Evolutionary conservation across 2,888 invertebrate genomes (phyloP).

Genomic region (Caenorhabditis afra): DNA sequence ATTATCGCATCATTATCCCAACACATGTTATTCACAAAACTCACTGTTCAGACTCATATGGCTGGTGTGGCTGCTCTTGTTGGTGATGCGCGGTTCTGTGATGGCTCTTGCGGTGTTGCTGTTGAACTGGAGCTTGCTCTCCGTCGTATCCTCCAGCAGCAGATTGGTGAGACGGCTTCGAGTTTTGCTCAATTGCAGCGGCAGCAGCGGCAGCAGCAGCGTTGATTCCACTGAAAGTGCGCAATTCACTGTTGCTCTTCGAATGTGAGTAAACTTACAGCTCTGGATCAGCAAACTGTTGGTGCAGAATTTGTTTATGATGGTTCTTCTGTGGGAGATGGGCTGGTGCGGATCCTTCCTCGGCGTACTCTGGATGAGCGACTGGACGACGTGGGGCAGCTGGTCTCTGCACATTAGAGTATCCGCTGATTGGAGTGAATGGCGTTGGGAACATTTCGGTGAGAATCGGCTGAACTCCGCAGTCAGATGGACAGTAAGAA

Average conservation of each 20-base stretch:
- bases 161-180: background rate
- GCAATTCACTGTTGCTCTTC: background rate
- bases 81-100: conserved; percentile 2
- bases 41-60: conserved; percentile 27
- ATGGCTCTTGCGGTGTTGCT: background rate
- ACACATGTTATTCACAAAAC: background rate
- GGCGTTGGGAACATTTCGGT: conserved; percentile 68
- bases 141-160: background rate
- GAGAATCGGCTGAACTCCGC: conserved; percentile 77
- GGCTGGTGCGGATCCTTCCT: conserved; percentile 38
- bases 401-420: conserved; percentile 42
- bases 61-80: conserved; percentile 3
- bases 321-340: conserved; percentile 33
- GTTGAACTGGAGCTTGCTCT: conserved; percentile 6
- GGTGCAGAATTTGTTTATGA: conserved; percentile 3
- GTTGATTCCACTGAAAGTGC: conserved; percentile 9
- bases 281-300: conserved; percentile 14
- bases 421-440: conserved; percentile 58
- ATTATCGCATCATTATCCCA: background rate
- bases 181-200: background rate
- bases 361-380: conserved; percentile 34
- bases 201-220: conserved; percentile 5
- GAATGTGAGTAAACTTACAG: background rate
- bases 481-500: conserved; percentile 77
- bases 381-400: conserved; percentile 30